Conservation (phyloP, 1,140 invertebrate species). For the Platorchestia sp. region DNA sequence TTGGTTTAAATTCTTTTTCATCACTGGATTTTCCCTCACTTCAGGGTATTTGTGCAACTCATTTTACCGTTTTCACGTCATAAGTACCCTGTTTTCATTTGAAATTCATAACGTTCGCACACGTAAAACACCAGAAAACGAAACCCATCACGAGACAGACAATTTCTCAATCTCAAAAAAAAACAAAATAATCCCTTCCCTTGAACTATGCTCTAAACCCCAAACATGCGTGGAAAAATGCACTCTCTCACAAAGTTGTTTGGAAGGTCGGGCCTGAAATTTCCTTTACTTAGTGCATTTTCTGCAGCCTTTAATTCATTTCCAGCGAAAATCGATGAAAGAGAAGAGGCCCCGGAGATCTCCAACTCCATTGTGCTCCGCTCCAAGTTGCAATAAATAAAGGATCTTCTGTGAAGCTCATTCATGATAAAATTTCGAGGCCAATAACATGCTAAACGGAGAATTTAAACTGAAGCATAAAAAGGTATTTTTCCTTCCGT, state of each 20-base stretch:
- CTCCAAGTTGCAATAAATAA: neutral
- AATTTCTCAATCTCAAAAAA: no score
- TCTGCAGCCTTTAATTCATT: neutral
- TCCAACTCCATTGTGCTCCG: neutral
- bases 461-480: neutral
- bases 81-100: no score
- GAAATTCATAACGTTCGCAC: no score
- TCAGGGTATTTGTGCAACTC: neutral
- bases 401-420: neutral
- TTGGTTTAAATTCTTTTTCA: neutral
- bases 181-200: no score
- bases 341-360: neutral
- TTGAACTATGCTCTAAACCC: neutral
- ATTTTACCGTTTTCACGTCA: no score
- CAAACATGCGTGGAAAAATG: neutral
- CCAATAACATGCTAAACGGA: conserved; percentile 37
- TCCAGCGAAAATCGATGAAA: neutral
- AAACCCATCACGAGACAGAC: no score
- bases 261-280: neutral
- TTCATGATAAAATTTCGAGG: conserved; percentile 20
- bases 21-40: neutral
- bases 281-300: neutral
- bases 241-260: neutral
- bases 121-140: no score
- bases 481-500: neutral